Evolutionary conservation across 1,140 invertebrate species (phyloP), one percentile per base, ranked within the genome.

Genomic region (Aphaenogaster ashmeadi): DNA sequence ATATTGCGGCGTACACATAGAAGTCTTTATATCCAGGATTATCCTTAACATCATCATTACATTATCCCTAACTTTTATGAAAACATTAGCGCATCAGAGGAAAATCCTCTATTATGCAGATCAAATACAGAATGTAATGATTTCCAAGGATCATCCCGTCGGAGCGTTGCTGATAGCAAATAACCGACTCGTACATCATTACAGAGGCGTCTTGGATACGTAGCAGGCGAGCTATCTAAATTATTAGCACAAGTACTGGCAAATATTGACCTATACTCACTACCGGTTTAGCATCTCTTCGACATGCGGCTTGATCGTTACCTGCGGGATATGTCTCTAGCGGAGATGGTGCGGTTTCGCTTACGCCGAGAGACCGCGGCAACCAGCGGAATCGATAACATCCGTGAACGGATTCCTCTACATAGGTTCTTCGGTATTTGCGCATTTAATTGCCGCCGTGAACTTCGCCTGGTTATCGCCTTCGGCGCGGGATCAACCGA

Each of bases 231-330:
- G 69, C 54, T 50, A 50, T 44, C 56, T 84, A 84, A 84, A 84
- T 84, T 84, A 84, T 84, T 84, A 74, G 69, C 80, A 36, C 80
- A 60, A 84, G 54, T 60, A 62, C 27, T 58, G 15, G 47, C 69
- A 84, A 84, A 84, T 84, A 84, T 84, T 84, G 80, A 84, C 80
- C 69, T 62, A 75, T 60, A 84, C 80, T 84, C 80, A 21, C 27
- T 74, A 36, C 41, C 56, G 41, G 80, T 62, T 84, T 84, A 84
- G 56, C 69, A 84, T 84, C 80, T 60, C 80, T 84, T 84, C 80
- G 80, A 75, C 80, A 74, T 84, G 54, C 13, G 54, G 80, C 80
- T 84, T 75, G 69, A 84, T 75, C 80, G 56, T 75, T 84, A 84
- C 69, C 80, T 47, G 33, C 52, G 18, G 80, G 80, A 83, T 74